Percentiles rank a stretch among this genome's conserved stretches.
Evolutionary conservation across 2,113 vertebrate genomes (phyloP).

Genomic region (Morone saxatilis): DNA sequence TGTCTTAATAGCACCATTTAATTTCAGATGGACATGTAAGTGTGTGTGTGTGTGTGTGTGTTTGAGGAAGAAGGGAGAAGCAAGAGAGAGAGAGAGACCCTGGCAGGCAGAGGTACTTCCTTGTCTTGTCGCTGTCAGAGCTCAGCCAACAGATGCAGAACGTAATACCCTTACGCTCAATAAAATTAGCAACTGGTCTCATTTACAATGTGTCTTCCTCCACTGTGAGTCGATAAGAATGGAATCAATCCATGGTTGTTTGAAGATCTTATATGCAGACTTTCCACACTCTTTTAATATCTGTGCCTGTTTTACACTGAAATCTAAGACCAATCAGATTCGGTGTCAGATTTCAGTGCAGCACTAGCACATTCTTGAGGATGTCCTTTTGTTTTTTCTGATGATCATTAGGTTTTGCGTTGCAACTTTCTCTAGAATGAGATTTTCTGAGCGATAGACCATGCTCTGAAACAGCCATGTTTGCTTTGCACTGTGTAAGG

Average conservation of each 20-base stretch:
- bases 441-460: slow-evolving; percentile 18
- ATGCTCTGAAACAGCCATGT: slow-evolving; percentile 57
- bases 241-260: slow-evolving; percentile 39
- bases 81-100: slow-evolving; percentile 30
- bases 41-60: slow-evolving; percentile 19
- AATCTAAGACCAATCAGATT: slow-evolving; percentile 44
- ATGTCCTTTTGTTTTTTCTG: slow-evolving; percentile 11
- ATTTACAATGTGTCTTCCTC: slow-evolving; percentile 63
- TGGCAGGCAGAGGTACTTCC: slow-evolving; percentile 44
- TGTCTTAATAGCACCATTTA: slow-evolving; percentile 53
- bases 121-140: slow-evolving; percentile 50
- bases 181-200: slow-evolving; percentile 68
- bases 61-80: slow-evolving; percentile 32
- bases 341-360: slow-evolving; percentile 27
- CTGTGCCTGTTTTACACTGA: slow-evolving; percentile 22
- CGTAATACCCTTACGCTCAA: slow-evolving; percentile 64
- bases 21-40: slow-evolving; percentile 49
- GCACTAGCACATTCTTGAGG: slow-evolving; percentile 12
- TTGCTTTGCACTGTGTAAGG: slow-evolving; percentile 71
- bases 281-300: slow-evolving; percentile 56
- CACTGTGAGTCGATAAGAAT: slow-evolving; percentile 44
- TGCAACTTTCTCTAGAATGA: slow-evolving; percentile 1
- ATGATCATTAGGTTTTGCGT: slow-evolving; percentile 1
- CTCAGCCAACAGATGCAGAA: slow-evolving; percentile 60
- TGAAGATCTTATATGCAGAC: slow-evolving; percentile 31